Evolutionary conservation across 2,797 vertebrate species (phyloP).

Genomic region (Protonibea diacanthus): DNA sequence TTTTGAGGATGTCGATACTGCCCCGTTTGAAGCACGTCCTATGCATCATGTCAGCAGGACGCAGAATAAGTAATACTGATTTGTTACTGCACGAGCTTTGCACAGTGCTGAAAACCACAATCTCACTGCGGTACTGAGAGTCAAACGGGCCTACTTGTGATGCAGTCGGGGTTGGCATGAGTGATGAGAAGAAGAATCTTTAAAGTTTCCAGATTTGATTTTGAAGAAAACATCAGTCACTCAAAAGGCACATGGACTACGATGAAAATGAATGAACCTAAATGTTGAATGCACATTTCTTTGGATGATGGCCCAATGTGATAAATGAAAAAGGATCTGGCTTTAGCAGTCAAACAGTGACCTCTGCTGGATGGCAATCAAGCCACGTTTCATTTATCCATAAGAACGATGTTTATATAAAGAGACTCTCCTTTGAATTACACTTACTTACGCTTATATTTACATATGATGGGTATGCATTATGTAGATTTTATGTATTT

Average conservation of each 20-base stretch:
- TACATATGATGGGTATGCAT: background rate
- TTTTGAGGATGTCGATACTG: constrained; percentile 1
- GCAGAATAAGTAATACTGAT: constrained; percentile 14
- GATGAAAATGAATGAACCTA: background rate
- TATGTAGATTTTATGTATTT: background rate
- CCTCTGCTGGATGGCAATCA: constrained; percentile 80
- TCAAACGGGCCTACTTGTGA: constrained; percentile 7
- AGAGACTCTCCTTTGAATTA: background rate
- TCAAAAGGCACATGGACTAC: constrained; percentile 2
- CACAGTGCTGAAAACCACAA: constrained; percentile 5
- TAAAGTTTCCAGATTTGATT: background rate
- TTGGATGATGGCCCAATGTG: background rate
- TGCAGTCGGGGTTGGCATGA: background rate
- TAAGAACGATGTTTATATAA: background rate
- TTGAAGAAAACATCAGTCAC: background rate
- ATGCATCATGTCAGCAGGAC: constrained; percentile 8
- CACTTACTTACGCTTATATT: background rate
- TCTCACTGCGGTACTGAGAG: background rate
- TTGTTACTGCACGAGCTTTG: background rate
- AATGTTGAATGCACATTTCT: background rate
- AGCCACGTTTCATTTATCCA: constrained; percentile 9
- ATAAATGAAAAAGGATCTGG: constrained; percentile 5
- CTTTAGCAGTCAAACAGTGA: constrained; percentile 76
- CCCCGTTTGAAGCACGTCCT: constrained; percentile 2
- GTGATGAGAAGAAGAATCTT: background rate